Percentiles rank a stretch among this genome's conserved stretches.
phyloP scores from a whole-genome alignment of 35 echinoderm and acorn worm species.

The Ophiothrix spiculata region DNA sequence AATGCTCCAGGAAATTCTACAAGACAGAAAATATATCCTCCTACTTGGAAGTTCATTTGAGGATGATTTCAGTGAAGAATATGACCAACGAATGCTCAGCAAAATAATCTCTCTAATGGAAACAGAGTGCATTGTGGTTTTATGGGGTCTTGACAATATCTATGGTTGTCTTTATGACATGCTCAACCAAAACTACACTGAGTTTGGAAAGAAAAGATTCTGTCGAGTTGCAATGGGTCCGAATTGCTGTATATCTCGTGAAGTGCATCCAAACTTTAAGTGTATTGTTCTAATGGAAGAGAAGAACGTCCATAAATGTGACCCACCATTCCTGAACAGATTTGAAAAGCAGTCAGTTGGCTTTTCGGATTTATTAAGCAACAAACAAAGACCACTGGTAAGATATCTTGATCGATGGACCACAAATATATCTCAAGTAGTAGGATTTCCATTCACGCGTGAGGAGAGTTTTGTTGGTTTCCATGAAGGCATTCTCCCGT shows the following conservation, averaged over 20 bases:
- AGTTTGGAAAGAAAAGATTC: background rate
- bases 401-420: slow-evolving; percentile 2
- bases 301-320: slow-evolving; percentile 11
- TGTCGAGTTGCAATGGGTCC: slow-evolving; percentile 32
- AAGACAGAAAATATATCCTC: background rate
- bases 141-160: slow-evolving; percentile 22
- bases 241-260: background rate
- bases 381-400: background rate
- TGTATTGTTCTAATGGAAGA: slow-evolving; percentile 35
- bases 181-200: slow-evolving; percentile 40
- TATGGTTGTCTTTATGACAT: slow-evolving; percentile 40
- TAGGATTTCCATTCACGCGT: background rate
- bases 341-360: slow-evolving; percentile 38
- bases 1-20: slow-evolving; percentile 5
- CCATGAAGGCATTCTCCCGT: background rate
- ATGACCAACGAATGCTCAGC: slow-evolving; percentile 21
- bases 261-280: slow-evolving; percentile 22
- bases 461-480: background rate
- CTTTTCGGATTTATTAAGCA: slow-evolving; percentile 13
- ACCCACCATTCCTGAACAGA: slow-evolving; percentile 35
- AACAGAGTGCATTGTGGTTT: slow-evolving; percentile 8
- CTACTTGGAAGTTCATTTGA: slow-evolving; percentile 35
- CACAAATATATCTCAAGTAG: background rate
- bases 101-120: slow-evolving; percentile 29
- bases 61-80: slow-evolving; percentile 34